These are phyloP conservation scores for Lutjanus campechanus DNA, from an alignment of 2,797 vertebrate species.

Conservation along the genomic window DNA sequence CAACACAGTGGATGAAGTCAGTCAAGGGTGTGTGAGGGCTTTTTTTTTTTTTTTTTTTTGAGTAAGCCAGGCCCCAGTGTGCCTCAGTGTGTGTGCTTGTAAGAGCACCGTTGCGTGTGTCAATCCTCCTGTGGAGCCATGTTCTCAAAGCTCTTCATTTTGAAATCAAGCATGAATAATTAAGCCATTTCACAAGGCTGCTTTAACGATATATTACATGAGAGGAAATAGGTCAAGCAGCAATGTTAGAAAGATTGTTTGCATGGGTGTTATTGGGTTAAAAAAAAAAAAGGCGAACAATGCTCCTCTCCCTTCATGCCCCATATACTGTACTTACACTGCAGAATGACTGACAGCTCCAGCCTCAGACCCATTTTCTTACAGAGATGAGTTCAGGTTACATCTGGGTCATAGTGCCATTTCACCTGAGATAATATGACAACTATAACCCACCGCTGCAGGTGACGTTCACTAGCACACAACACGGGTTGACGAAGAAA, in stretches of 20 bases:
- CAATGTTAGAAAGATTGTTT: constrained; percentile 73
- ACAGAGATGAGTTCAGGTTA: constrained; percentile 42
- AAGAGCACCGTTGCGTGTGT: constrained; percentile 83
- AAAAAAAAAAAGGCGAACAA: constrained; percentile 59
- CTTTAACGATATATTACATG: constrained; percentile 85
- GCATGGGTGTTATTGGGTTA: constrained; percentile 74
- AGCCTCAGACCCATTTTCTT: constrained; percentile 39
- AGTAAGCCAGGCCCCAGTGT: constrained; percentile 63
- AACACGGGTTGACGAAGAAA: neutral
- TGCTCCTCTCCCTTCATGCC: constrained; percentile 30
- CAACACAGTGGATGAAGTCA: constrained; percentile 81
- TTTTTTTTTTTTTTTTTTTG: constrained; percentile 30
- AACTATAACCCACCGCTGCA: constrained; percentile 1
- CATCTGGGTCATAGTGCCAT: constrained; percentile 58
- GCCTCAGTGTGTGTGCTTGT: constrained; percentile 82
- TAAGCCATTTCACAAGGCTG: constrained; percentile 86
- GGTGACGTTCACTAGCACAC: neutral
- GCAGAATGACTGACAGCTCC: constrained; percentile 53
- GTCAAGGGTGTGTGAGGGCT: constrained; percentile 71
- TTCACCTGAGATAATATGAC: constrained; percentile 43
- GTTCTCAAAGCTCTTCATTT: constrained; percentile 87
- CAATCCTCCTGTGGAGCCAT: constrained; percentile 83
- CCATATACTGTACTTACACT: constrained; percentile 46
- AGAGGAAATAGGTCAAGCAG: constrained; percentile 87
- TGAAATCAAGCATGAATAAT: constrained; percentile 90